Conservation (phyloP, 2,888 invertebrate genomes). For the Dolichopus griseipennis region DNA sequence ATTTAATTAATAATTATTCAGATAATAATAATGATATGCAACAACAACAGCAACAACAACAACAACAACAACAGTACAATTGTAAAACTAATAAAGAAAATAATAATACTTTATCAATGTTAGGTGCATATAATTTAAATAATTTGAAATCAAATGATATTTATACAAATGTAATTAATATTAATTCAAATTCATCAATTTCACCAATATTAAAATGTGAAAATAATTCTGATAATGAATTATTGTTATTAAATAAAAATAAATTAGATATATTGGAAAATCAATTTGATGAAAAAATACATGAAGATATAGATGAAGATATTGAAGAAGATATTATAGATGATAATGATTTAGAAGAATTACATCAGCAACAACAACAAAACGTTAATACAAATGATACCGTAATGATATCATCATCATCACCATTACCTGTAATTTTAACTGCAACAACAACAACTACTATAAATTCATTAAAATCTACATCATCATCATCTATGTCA, state of each 20-base stretch:
- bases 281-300: background rate
- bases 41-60: too few species aligned
- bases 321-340: background rate
- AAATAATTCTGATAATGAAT: background rate
- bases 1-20: too few species aligned
- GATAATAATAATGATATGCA: too few species aligned
- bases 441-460: background rate
- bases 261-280: background rate
- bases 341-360: background rate
- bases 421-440: constrained; percentile 12
- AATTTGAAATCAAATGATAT: background rate
- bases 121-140: background rate
- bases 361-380: background rate
- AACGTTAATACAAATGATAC: background rate
- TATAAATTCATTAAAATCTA: constrained; percentile 8
- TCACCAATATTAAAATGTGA: background rate
- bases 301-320: background rate
- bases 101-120: background rate
- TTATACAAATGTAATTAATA: background rate
- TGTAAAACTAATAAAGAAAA: too few species aligned
- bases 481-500: constrained; percentile 12
- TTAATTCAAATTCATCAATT: background rate
- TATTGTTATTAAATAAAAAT: background rate
- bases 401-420: background rate
- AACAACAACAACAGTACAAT: too few species aligned